phyloP scores from a whole-genome alignment of 2,113 vertebrate genomes.

The Siniperca knerii region DNA sequence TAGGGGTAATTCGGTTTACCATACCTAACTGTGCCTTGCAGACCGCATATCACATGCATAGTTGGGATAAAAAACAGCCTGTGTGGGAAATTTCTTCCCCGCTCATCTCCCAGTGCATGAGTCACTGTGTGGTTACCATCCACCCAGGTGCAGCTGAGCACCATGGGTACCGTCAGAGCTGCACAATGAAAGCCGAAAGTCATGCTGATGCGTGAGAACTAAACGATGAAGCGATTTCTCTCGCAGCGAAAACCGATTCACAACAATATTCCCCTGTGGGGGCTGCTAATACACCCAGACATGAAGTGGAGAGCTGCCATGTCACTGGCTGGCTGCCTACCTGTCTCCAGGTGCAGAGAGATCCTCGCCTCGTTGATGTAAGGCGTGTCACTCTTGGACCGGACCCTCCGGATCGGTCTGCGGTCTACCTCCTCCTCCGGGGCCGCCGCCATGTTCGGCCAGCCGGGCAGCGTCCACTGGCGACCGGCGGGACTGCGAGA shows the following conservation, averaged over 20 bases:
- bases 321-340: conserved; percentile 78
- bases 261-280: background rate
- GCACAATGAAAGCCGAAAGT: conserved; percentile 65
- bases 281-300: conserved; percentile 37
- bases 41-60: background rate
- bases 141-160: conserved; percentile 51
- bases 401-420: conserved; percentile 94
- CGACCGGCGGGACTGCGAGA: conserved; percentile 88
- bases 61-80: background rate
- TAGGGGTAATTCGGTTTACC: conserved; percentile 19
- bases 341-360: conserved; percentile 95
- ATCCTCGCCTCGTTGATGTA: conserved; percentile 97
- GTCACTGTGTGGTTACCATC: conserved; percentile 48
- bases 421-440: conserved; percentile 93
- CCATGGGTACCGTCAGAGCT: conserved; percentile 40
- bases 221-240: conserved; percentile 17
- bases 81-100: background rate
- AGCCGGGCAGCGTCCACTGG: conserved; percentile 87
- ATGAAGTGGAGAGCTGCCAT: conserved; percentile 2
- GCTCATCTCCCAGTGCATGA: conserved; percentile 38
- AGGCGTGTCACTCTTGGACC: conserved; percentile 98
- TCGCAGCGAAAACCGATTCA: conserved; percentile 3
- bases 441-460: conserved; percentile 90
- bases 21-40: background rate
- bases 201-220: conserved; percentile 60